These are phyloP conservation scores for Harpagoxenus sublaevis DNA, from an alignment of 2,888 invertebrate genomes.

Conservation along the genomic window DNA sequence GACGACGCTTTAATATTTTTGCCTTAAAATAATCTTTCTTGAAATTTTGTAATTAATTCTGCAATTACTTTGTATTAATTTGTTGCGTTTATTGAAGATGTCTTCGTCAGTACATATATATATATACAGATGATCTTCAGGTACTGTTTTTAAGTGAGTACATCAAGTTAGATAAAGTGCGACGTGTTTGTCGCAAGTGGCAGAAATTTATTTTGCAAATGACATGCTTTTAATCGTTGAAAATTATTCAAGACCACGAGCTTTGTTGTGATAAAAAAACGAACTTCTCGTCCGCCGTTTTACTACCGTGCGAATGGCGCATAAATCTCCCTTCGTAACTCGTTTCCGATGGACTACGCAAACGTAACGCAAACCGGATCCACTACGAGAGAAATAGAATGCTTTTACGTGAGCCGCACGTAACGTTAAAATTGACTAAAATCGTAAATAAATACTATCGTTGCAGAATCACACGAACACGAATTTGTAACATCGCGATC, in stretches of 20 bases:
- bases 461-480: constrained; percentile 1
- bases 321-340: constrained; percentile 59
- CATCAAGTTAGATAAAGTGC: constrained; percentile 13
- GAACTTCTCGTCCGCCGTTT: constrained; percentile 49
- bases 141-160: background rate
- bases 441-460: constrained; percentile 35
- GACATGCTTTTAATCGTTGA: constrained; percentile 32
- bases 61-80: constrained; percentile 11
- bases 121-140: background rate
- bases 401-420: constrained; percentile 1
- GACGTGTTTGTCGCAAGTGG: background rate
- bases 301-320: constrained; percentile 56
- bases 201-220: background rate
- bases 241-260: constrained; percentile 20
- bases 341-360: constrained; percentile 41
- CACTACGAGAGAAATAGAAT: background rate
- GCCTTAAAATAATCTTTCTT: background rate
- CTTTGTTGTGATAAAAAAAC: constrained; percentile 36
- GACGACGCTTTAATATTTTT: too few species aligned
- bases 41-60: background rate
- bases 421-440: constrained; percentile 1
- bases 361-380: constrained; percentile 1
- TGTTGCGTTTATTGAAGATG: background rate
- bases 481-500: constrained; percentile 32
- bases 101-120: background rate